These are phyloP conservation scores for Lateolabrax maculatus DNA, from an alignment of 2,797 vertebrate genomes.

Conservation along the genomic window DNA sequence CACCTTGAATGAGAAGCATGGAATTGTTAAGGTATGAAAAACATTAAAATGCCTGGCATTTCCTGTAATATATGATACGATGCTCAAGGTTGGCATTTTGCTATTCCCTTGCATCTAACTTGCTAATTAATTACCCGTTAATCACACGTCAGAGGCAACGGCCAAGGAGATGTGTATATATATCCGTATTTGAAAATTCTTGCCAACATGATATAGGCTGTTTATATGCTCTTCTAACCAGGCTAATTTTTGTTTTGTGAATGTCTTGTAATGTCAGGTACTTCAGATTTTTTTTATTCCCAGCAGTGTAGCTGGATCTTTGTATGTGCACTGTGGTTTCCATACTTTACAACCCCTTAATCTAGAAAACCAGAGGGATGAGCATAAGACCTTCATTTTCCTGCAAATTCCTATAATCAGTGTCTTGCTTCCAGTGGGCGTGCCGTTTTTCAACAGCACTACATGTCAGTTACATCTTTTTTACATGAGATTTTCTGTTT, in stretches of 20 bases:
- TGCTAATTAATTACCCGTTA: neutral
- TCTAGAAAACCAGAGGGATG: neutral
- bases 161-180: too few species aligned
- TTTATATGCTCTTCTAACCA: conserved; percentile 6
- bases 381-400: conserved; percentile 17
- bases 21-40: neutral
- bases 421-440: neutral
- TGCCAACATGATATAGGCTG: conserved; percentile 6
- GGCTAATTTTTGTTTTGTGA: neutral
- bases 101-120: neutral
- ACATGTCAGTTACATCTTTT: neutral
- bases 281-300: neutral
- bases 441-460: neutral
- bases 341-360: too few species aligned
- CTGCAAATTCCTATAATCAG: neutral
- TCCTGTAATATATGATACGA: neutral
- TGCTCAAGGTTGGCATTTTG: neutral
- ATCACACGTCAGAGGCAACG: neutral
- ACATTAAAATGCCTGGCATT: neutral
- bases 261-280: neutral
- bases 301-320: neutral
- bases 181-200: neutral
- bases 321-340: neutral
- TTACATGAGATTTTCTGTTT: neutral
- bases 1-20: too few species aligned